Base-by-base conservation (phyloP, 1,140 invertebrate species). In the Mactra quadrangularis region DNA sequence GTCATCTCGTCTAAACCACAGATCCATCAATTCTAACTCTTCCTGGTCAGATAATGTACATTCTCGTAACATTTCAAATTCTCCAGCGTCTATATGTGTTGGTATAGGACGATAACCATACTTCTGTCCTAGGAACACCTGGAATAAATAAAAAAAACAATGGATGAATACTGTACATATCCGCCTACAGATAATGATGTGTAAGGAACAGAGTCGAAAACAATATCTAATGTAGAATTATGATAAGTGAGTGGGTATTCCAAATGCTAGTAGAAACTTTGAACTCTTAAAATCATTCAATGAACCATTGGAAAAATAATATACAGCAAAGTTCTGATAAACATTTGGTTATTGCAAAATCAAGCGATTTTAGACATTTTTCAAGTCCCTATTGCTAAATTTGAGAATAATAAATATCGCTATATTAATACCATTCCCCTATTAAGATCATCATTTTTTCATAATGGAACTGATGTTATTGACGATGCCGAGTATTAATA, bases 81-180 rank as follows among this genome's bases (percentile, higher is more conserved):
- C 98, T 0, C 22, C 97, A 15, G 97, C 97, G 0, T 98, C 92
- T 53, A 99, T 98, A 89, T 98, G 97, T 0, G 98, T 98, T 3
- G 98, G 98, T 84, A 99, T 98, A 1, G 98, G 98, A 11, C 98
- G 95, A 90, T 99, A 99, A 4, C 98, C 98, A 92, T 99, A 99
- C 92, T 99, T 99, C 94, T 99, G 98, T 0, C 98, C 98, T 0
- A 99, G 94, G 90, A 99, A 99, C 27, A 98, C 97, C 94, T 97
- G 45, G 1, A 68, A 55, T 55, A 55, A 55, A 55, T 11, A 55
- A 11, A 55, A 55, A 27, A 55, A 55, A 55, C 52, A 41, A 41
- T 7, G 6, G 38, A n/a, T n/a, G n/a, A n/a, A n/a, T n/a, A n/a
- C n/a, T n/a, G n/a, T n/a, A n/a, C n/a, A n/a, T n/a, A n/a, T n/a